Evolutionary conservation across 2,797 vertebrate species (phyloP).

Genomic region (Malurus splendens): DNA sequence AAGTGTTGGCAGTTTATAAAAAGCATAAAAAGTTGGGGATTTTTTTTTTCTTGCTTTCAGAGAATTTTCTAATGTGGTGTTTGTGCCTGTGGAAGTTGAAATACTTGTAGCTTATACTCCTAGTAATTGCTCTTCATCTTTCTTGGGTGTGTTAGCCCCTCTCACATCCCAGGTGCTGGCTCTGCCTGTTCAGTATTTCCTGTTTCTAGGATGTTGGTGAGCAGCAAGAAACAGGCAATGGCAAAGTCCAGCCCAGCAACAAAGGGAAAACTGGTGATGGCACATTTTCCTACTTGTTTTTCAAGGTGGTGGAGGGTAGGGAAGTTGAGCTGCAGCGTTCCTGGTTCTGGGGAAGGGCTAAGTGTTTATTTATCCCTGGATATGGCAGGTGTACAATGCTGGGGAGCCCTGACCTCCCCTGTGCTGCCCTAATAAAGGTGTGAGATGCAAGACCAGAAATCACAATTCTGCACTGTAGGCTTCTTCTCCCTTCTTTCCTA

Average conservation of each 20-base stretch:
- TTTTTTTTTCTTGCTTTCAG: neutral
- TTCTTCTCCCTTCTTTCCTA: neutral
- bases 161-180: neutral
- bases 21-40: neutral
- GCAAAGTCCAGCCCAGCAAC: neutral
- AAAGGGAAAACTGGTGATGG: neutral
- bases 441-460: neutral
- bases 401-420: neutral
- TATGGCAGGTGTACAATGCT: neutral
- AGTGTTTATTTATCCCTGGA: neutral
- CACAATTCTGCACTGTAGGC: neutral
- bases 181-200: neutral
- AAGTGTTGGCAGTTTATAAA: neutral
- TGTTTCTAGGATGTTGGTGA: neutral
- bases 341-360: neutral
- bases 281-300: neutral
- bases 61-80: neutral
- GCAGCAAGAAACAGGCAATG: neutral
- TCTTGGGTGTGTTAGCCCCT: neutral
- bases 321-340: neutral
- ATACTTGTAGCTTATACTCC: neutral
- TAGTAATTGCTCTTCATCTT: neutral
- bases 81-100: neutral
- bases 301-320: neutral
- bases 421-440: neutral